Base-by-base conservation (phyloP, 2,888 invertebrate genomes). In the Anodontia alba region DNA sequence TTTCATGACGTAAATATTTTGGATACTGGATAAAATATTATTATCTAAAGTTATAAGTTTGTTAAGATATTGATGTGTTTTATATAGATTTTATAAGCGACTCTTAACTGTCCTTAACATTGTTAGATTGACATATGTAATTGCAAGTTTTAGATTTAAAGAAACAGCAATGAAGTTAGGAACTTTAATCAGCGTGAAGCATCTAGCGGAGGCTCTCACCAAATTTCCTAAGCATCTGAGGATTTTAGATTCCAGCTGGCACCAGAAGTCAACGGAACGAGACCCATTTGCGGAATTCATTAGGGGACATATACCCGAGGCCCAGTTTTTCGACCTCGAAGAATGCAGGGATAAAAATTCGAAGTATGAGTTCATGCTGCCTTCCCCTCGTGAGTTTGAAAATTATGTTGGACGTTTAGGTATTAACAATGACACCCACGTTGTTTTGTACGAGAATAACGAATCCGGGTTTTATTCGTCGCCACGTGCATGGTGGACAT, bases 251-350 rank as follows among this genome's bases (percentile, higher is more conserved):
- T 87, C 89, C 8, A 88, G 91, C 0, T 93, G 89, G 88, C 91
- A 92, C 69, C 74, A 91, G 33, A 91, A 92, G 66, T 78, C 69
- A 23, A 76, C 88, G 15, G 88, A 89, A 0, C 83, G 90, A 80
- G 87, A 90, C 81, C 87, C 88, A 5, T 8, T 17, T 31, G 31
- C 15, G 31, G 92, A 93, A 70, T 93, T 81, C 76, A 17, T 62
- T 20, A 72, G 87, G 33, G 80, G 84, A 31, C 93, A 93, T 73
- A 93, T 94, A 36, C 90, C 93, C 0, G 90, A 87, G 1, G 91
- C 94, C 1, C 74, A 81, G 46, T 93, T 91, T 80, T 94, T 94
- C 72, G 91, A 93, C 72, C 87, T 93, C 46, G 90, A 90, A 26
- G 90, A 86, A 26, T 93, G 92, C 78, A 80, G 87, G 49, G 91